A percentile compares a stretch with the other conserved stretches of the same genome.
phyloP scores from a whole-genome alignment of 2,888 invertebrate genomes.

The Oeneis ivallda region DNA sequence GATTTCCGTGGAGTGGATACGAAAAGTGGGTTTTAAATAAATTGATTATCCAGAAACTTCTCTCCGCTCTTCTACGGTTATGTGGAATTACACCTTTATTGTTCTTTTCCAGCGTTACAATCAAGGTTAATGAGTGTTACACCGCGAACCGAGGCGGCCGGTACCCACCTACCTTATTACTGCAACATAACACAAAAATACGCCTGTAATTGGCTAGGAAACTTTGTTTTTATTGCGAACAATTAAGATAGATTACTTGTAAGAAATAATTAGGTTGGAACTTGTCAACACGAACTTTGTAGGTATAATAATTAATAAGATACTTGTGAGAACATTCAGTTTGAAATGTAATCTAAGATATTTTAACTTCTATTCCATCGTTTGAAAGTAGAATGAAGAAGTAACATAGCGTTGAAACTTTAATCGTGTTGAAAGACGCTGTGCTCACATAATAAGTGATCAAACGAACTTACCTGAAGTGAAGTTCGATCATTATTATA shows the following conservation, averaged over 20 bases:
- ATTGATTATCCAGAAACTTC: too few relatives aligned
- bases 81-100: slow-evolving; percentile 4
- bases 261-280: slow-evolving; percentile 8
- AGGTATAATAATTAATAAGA: background rate
- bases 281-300: background rate
- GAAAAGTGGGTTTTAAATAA: too few relatives aligned
- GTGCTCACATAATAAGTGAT: background rate
- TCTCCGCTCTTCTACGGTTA: background rate
- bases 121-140: slow-evolving; percentile 17
- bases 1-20: too few relatives aligned
- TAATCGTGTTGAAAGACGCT: too few relatives aligned
- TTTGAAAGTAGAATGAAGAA: too few relatives aligned
- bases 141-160: slow-evolving; percentile 9
- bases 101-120: slow-evolving; percentile 25
- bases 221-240: slow-evolving; percentile 6
- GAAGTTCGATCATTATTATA: too few relatives aligned
- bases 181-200: slow-evolving; percentile 6
- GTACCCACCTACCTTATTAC: background rate
- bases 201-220: slow-evolving; percentile 7
- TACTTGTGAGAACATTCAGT: background rate
- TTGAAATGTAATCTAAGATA: background rate
- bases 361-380: background rate
- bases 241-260: slow-evolving; percentile 2
- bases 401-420: too few relatives aligned
- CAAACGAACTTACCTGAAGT: too few relatives aligned